Percentiles rank a stretch among this genome's conserved stretches.
Evolutionary conservation across 2,888 invertebrate species (phyloP).

Genomic region (Noctua pronuba): DNA sequence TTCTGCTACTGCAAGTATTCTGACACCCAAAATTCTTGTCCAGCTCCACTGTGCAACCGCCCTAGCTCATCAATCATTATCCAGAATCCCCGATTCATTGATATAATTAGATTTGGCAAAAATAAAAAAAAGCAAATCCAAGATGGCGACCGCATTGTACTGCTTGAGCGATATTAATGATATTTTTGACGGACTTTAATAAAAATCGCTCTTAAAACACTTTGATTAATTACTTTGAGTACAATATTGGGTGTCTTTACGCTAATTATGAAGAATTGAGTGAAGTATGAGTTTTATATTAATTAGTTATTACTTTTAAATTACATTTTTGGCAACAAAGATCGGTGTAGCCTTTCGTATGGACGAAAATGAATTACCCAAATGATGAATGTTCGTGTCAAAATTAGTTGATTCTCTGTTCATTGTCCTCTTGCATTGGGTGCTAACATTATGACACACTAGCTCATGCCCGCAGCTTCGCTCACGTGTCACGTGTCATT

Average conservation of each 20-base stretch:
- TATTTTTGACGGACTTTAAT: constrained; percentile 61
- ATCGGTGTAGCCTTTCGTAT: not conserved
- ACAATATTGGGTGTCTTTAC: constrained; percentile 61
- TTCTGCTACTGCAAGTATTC: constrained; percentile 11
- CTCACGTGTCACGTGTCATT: no score
- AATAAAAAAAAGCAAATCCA: constrained; percentile 66
- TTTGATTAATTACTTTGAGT: constrained; percentile 62
- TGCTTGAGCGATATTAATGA: constrained; percentile 64
- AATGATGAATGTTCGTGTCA: constrained; percentile 47
- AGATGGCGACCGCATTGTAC: constrained; percentile 56
- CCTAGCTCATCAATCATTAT: constrained; percentile 81
- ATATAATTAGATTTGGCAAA: constrained; percentile 79
- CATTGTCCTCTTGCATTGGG: not conserved
- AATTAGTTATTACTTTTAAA: constrained; percentile 59
- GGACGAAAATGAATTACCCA: constrained; percentile 33
- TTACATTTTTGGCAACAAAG: constrained; percentile 40
- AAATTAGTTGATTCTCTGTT: not conserved
- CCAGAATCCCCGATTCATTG: constrained; percentile 79
- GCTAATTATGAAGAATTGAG: constrained; percentile 57
- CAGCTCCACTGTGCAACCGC: constrained; percentile 12
- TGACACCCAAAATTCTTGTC: not conserved
- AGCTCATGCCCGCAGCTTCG: not conserved
- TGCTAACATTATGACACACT: not conserved
- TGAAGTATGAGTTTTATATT: constrained; percentile 31
- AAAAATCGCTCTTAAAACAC: constrained; percentile 49